A percentile compares a stretch with the other conserved stretches of the same genome.
These are phyloP conservation scores for Lanistes nyassanus DNA, from an alignment of 1,140 invertebrate species.

Conservation along the genomic window DNA sequence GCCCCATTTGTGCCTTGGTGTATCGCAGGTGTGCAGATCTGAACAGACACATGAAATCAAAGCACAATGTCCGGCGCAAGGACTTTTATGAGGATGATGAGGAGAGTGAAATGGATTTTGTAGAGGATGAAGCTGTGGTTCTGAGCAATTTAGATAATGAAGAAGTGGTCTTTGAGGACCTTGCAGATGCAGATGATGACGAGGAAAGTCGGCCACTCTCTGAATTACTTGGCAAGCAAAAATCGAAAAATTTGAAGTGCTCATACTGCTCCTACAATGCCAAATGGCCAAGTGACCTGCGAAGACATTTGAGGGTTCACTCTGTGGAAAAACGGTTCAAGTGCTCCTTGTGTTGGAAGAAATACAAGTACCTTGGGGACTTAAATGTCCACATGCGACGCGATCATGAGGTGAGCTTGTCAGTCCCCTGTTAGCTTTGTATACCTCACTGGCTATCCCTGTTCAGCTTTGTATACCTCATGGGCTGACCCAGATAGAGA, in stretches of 20 bases:
- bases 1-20: slow-evolving; percentile 65
- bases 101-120: slow-evolving; percentile 47
- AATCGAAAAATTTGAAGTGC: slow-evolving; percentile 67
- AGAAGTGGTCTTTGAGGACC: slow-evolving; percentile 14
- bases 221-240: neutral
- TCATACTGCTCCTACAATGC: slow-evolving; percentile 81
- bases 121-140: slow-evolving; percentile 35
- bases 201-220: slow-evolving; percentile 16
- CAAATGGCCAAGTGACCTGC: slow-evolving; percentile 84
- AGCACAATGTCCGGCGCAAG: slow-evolving; percentile 58
- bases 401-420: slow-evolving; percentile 49
- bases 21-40: slow-evolving; percentile 63
- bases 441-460: too few relatives aligned
- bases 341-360: slow-evolving; percentile 63
- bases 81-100: slow-evolving; percentile 38
- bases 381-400: slow-evolving; percentile 62
- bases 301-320: slow-evolving; percentile 77
- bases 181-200: slow-evolving; percentile 1
- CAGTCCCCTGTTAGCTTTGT: too few relatives aligned
- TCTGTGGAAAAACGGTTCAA: slow-evolving; percentile 67
- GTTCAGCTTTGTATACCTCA: too few relatives aligned
- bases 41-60: slow-evolving; percentile 66
- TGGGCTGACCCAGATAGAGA: too few relatives aligned
- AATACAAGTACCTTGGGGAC: slow-evolving; percentile 67
- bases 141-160: slow-evolving; percentile 4